phyloP scores from a whole-genome alignment of 1,140 invertebrate genomes.

The Agrypnia vestita region DNA sequence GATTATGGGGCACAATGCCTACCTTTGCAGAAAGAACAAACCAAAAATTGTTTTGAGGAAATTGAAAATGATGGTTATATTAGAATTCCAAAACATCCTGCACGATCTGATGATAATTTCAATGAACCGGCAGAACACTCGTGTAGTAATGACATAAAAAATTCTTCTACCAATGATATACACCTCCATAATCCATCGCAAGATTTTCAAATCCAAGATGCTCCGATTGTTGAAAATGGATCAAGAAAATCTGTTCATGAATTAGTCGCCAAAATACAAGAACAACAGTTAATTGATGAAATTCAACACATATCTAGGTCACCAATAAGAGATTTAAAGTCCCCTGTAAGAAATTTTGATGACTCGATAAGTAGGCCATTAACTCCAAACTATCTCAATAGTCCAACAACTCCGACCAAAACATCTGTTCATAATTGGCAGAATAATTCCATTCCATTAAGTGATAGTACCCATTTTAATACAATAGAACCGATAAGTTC shows the following conservation, averaged over 20 bases:
- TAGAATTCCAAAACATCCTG: slow-evolving; percentile 67
- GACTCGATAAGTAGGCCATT: slow-evolving; percentile 52
- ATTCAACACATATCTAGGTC: slow-evolving; percentile 54
- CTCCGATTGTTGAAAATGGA: slow-evolving; percentile 48
- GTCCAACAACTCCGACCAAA: slow-evolving; percentile 34
- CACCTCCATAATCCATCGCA: slow-evolving; percentile 13
- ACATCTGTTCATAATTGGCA: slow-evolving; percentile 49
- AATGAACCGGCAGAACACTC: neutral
- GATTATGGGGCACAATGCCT: slow-evolving; percentile 3
- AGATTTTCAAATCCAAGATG: slow-evolving; percentile 13
- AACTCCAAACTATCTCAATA: slow-evolving; percentile 52
- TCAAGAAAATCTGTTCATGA: slow-evolving; percentile 75
- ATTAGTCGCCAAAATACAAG: slow-evolving; percentile 75
- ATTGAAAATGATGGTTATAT: slow-evolving; percentile 70
- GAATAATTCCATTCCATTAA: slow-evolving; percentile 59
- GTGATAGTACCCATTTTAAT: slow-evolving; percentile 59
- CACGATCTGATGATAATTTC: slow-evolving; percentile 60
- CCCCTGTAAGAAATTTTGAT: slow-evolving; percentile 46
- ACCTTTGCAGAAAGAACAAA: slow-evolving; percentile 60
- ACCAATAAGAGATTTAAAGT: slow-evolving; percentile 52
- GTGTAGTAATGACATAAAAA: slow-evolving; percentile 5
- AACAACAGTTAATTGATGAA: slow-evolving; percentile 65
- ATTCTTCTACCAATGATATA: slow-evolving; percentile 3
- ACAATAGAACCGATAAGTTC: slow-evolving; percentile 56
- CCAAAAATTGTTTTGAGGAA: slow-evolving; percentile 66